These are phyloP conservation scores for Lonchura striata DNA, from an alignment of 2,113 vertebrate species.

Conservation along the genomic window DNA sequence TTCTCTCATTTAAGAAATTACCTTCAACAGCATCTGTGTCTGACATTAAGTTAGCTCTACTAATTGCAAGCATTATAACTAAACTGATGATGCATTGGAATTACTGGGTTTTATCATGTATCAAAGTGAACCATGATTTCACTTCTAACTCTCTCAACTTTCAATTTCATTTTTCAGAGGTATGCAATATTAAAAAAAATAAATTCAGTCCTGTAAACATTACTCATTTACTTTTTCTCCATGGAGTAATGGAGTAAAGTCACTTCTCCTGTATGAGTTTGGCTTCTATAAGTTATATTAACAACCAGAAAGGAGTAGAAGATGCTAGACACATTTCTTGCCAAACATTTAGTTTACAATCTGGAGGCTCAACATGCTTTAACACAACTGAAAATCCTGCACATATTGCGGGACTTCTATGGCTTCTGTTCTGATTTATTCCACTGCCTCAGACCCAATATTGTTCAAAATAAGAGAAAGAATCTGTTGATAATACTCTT, in stretches of 20 bases:
- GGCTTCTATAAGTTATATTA: neutral
- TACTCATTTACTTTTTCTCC: neutral
- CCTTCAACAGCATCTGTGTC: neutral
- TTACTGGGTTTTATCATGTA: neutral
- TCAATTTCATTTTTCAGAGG: neutral
- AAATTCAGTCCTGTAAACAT: neutral
- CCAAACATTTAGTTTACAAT: neutral
- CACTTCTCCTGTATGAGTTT: neutral
- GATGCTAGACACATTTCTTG: constrained; percentile 14
- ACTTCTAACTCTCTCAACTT: neutral
- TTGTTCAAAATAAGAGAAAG: neutral
- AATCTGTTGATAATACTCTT: neutral
- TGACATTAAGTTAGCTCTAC: neutral
- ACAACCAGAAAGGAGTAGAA: neutral
- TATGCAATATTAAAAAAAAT: neutral
- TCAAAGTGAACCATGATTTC: neutral
- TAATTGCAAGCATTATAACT: neutral
- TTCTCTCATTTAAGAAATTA: neutral
- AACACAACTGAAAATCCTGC: constrained; percentile 26
- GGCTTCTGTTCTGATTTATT: neutral
- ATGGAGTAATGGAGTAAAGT: neutral
- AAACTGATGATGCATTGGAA: neutral
- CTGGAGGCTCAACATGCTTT: constrained; percentile 17
- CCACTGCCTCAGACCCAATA: neutral
- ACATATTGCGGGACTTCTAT: constrained; percentile 23